Evolutionary conservation across 2,888 invertebrate species (phyloP).

Genomic region (Leistus spinibarbis): DNA sequence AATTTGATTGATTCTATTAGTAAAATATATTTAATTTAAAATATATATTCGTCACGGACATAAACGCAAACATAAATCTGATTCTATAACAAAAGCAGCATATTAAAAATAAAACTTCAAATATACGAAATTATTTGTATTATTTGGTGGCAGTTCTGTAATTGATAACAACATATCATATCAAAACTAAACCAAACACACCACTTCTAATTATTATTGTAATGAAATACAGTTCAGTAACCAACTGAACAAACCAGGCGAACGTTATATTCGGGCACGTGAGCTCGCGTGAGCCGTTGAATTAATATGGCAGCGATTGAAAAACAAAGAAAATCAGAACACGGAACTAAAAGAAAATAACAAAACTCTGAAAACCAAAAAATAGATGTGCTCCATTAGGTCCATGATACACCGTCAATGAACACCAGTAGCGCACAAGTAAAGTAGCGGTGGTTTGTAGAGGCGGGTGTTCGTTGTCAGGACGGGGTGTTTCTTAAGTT

Average conservation of each 20-base stretch:
- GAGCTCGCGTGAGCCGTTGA: conserved; percentile 26
- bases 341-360: not conserved
- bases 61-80: too few species aligned
- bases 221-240: conserved; percentile 28
- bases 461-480: not conserved
- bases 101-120: too few species aligned
- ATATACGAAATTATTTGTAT: too few species aligned
- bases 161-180: too few species aligned
- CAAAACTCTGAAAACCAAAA: not conserved
- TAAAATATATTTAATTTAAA: too few species aligned
- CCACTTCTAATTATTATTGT: not conserved
- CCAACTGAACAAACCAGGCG: conserved; percentile 26
- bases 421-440: not conserved
- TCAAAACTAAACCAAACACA: too few species aligned
- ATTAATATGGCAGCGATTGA: conserved; percentile 17
- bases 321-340: conserved; percentile 9
- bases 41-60: too few species aligned
- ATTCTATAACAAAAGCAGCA: too few species aligned
- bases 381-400: conserved; percentile 3
- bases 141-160: too few species aligned
- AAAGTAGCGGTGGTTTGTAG: not conserved
- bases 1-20: too few species aligned
- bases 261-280: conserved; percentile 21
- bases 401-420: not conserved
- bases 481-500: conserved; percentile 31